Evolutionary conservation across 2,797 vertebrate genomes (phyloP).

Genomic region (Petrocephalus schoutedeni): DNA sequence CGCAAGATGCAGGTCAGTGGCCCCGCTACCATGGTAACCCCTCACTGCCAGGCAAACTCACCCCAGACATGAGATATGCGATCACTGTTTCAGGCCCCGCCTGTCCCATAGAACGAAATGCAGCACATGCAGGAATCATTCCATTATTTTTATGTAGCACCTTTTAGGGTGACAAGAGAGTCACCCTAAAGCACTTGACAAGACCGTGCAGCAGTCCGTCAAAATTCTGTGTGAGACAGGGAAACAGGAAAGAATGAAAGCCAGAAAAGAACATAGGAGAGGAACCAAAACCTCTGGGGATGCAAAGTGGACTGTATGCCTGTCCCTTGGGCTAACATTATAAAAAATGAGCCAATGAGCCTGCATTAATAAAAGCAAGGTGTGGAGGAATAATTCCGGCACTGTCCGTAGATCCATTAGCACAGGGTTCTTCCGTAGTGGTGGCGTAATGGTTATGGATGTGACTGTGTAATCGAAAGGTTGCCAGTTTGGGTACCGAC

Average conservation of each 20-base stretch:
- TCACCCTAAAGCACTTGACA: not conserved
- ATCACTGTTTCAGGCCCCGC: not conserved
- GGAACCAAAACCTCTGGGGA: too few relatives aligned
- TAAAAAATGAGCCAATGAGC: not conserved
- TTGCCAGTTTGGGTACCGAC: too few relatives aligned
- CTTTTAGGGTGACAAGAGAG: not conserved
- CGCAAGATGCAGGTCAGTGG: conserved; percentile 81
- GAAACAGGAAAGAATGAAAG: not conserved
- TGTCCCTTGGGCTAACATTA: not conserved
- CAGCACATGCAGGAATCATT: not conserved
- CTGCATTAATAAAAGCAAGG: not conserved
- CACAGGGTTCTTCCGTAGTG: not conserved
- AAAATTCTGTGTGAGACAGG: not conserved
- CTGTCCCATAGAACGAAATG: not conserved
- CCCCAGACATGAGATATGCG: not conserved
- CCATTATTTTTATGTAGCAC: not conserved
- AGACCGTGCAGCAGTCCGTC: not conserved
- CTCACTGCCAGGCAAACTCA: not conserved
- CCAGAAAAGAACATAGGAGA: not conserved
- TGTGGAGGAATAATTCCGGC: not conserved
- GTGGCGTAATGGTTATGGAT: too few relatives aligned
- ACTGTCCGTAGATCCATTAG: not conserved
- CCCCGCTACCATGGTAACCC: not conserved
- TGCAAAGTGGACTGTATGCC: too few relatives aligned
- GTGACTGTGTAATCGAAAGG: too few relatives aligned